phyloP scores from a whole-genome alignment of 2,113 vertebrate genomes.

The Onychostoma macrolepis region DNA sequence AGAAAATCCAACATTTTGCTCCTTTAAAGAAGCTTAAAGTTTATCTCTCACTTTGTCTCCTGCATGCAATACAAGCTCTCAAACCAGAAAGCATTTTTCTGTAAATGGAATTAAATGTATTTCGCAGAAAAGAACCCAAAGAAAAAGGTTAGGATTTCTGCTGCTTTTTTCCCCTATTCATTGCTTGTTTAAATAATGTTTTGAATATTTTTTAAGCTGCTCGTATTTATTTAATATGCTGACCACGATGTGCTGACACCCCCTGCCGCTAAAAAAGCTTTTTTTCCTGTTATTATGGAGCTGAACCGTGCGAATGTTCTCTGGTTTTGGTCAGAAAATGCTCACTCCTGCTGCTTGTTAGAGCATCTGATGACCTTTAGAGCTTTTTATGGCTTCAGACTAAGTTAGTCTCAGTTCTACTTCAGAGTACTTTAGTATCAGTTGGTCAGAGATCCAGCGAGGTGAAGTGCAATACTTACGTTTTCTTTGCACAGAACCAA shows the following conservation, averaged over 20 bases:
- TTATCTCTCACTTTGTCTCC: neutral
- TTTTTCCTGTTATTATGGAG: conserved; percentile 37
- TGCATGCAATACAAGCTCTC: conserved; percentile 30
- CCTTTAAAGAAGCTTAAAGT: conserved; percentile 26
- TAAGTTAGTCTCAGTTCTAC: conserved; percentile 39
- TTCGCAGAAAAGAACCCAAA: neutral
- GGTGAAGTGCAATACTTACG: neutral
- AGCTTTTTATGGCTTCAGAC: conserved; percentile 29
- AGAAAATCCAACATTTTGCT: neutral
- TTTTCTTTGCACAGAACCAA: neutral
- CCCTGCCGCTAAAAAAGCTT: conserved; percentile 51
- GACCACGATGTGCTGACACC: conserved; percentile 26
- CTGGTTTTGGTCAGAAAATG: conserved; percentile 1
- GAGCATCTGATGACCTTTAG: conserved; percentile 44
- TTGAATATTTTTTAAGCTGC: conserved; percentile 45
- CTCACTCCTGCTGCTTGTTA: conserved; percentile 24
- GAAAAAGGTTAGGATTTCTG: neutral
- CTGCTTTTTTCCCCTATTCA: conserved; percentile 5
- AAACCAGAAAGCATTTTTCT: neutral
- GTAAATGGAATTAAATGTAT: conserved; percentile 12
- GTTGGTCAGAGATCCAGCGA: neutral
- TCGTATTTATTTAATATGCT: conserved; percentile 34
- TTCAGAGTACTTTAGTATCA: too few species aligned
- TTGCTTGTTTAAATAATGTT: conserved; percentile 55
- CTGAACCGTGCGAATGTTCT: conserved; percentile 40